phyloP scores from a whole-genome alignment of 2,113 vertebrate genomes.

The Tapirus terrestris region DNA sequence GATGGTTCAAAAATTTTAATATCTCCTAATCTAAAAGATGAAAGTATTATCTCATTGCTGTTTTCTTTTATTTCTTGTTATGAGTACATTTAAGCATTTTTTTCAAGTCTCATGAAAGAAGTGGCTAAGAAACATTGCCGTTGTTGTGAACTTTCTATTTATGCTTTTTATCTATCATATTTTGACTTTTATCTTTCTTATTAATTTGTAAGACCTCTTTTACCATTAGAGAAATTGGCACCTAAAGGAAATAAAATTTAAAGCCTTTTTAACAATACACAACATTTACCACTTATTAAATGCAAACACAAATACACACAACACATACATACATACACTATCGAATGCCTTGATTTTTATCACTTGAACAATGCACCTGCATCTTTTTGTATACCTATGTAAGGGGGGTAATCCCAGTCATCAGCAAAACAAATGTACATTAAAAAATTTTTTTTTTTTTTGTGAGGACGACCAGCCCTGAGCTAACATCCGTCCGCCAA shows the following conservation, averaged over 20 bases:
- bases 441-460: no score
- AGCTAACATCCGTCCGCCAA: no score
- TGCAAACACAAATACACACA: not conserved
- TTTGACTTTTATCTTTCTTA: not conserved
- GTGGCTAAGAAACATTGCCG: not conserved
- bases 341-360: not conserved
- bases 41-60: not conserved
- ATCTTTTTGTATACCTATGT: not conserved
- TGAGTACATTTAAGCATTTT: not conserved
- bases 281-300: not conserved
- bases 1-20: constrained; percentile 20
- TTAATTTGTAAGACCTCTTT: not conserved
- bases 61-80: constrained; percentile 41
- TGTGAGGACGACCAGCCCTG: no score
- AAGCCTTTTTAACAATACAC: not conserved
- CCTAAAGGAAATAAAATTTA: not conserved
- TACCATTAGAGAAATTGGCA: not conserved
- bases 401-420: not conserved
- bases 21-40: not conserved
- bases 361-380: not conserved
- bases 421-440: no score
- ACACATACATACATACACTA: fast-evolving
- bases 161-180: not conserved
- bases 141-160: not conserved
- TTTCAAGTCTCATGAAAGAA: not conserved